Conservation (phyloP, 2,888 invertebrate species). For the Lagria hirta region DNA sequence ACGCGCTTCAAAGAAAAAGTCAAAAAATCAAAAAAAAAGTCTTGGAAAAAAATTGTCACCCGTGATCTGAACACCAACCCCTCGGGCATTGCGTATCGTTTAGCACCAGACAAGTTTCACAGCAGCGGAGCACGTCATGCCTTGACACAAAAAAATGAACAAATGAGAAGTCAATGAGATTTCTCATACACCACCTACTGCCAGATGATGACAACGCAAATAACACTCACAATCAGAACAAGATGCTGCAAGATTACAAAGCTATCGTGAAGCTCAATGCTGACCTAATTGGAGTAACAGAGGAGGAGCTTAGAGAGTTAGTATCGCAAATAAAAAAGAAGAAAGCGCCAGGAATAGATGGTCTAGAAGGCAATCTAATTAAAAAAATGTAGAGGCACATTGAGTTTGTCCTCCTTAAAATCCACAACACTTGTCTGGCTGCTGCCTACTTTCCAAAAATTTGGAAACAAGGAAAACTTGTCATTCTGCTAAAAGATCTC, state of each 20-base stretch:
- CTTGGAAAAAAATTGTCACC: neutral
- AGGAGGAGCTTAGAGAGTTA: too few species aligned
- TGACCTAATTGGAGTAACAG: too few species aligned
- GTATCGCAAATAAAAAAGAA: too few species aligned
- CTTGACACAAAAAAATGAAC: neutral
- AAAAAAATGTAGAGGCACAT: too few species aligned
- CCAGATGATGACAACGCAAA: neutral
- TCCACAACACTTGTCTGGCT: neutral
- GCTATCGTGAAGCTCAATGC: too few species aligned
- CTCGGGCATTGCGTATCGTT: neutral
- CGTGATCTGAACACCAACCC: neutral
- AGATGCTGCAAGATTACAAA: too few species aligned
- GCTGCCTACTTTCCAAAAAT: conserved; percentile 3
- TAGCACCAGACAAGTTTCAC: neutral
- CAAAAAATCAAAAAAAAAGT: too few species aligned
- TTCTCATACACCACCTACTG: neutral
- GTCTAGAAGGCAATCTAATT: too few species aligned
- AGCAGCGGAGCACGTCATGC: neutral
- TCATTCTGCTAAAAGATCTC: neutral
- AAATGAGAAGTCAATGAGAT: neutral
- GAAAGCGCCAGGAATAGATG: too few species aligned
- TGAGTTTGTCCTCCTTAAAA: conserved; percentile 1
- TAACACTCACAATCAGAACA: too few species aligned
- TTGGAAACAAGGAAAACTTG: conserved; percentile 6
- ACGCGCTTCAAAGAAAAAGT: too few species aligned